Percentiles rank a stretch among this genome's conserved stretches.
Evolutionary conservation across 1,140 invertebrate species (phyloP).

Genomic region (Geopemphigus sp.): DNA sequence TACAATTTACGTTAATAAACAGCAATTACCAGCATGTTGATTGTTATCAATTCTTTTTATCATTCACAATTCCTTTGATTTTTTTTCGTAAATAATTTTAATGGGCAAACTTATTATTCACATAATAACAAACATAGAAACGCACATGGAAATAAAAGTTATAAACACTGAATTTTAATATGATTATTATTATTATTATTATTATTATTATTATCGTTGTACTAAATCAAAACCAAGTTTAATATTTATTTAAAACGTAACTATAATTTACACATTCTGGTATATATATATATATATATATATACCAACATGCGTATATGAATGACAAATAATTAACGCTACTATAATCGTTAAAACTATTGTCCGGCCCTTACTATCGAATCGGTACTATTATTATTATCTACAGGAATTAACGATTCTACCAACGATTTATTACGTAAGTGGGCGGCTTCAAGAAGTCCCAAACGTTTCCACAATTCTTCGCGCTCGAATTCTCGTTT

Average conservation of each 20-base stretch:
- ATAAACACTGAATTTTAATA: background rate
- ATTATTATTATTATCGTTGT: background rate
- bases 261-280: background rate
- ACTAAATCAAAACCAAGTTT: background rate
- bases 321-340: conserved; percentile 4
- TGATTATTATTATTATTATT: background rate
- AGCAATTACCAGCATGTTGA: background rate
- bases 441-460: conserved; percentile 72
- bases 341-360: background rate
- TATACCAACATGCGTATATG: background rate
- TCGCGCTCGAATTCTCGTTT: conserved; percentile 91
- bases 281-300: background rate
- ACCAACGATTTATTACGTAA: conserved; percentile 52
- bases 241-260: background rate
- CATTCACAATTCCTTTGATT: background rate
- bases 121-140: background rate
- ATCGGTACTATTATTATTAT: conserved; percentile 23
- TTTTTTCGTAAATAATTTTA: background rate
- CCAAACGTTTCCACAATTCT: conserved; percentile 89
- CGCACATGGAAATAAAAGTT: background rate
- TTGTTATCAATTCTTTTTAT: background rate
- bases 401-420: background rate
- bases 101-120: background rate
- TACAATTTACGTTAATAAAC: background rate
- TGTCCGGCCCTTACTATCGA: background rate